Conservation (phyloP, 2,113 vertebrate genomes). For the Turdus rufiventris region DNA sequence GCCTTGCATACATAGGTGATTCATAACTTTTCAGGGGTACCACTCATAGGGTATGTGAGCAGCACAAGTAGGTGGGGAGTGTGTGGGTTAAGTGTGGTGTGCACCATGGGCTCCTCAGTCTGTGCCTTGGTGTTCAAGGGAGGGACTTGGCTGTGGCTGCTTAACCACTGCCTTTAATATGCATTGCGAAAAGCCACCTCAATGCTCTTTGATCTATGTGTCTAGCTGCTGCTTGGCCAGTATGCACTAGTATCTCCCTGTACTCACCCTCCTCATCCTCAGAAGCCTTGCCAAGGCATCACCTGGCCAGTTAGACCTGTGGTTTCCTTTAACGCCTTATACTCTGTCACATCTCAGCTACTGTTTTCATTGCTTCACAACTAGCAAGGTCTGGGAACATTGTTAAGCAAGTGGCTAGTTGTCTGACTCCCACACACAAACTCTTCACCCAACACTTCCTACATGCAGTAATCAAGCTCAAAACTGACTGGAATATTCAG, state of each 20-base stretch:
- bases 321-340: background rate
- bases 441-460: background rate
- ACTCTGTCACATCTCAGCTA: background rate
- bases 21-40: background rate
- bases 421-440: background rate
- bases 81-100: background rate
- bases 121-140: background rate
- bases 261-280: background rate
- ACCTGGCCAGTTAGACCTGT: background rate
- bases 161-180: background rate
- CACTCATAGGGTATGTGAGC: background rate
- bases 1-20: rapidly evolving
- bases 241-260: rapidly evolving
- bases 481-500: background rate
- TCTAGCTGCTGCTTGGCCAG: background rate
- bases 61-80: background rate
- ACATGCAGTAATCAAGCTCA: background rate
- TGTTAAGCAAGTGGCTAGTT: rapidly evolving
- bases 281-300: background rate
- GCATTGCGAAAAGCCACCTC: background rate
- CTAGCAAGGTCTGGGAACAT: background rate
- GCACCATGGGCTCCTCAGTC: background rate
- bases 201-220: rapidly evolving
- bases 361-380: background rate
- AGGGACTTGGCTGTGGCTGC: background rate